Conservation (phyloP, 2,888 invertebrate species). For the Mythimna loreyi region DNA sequence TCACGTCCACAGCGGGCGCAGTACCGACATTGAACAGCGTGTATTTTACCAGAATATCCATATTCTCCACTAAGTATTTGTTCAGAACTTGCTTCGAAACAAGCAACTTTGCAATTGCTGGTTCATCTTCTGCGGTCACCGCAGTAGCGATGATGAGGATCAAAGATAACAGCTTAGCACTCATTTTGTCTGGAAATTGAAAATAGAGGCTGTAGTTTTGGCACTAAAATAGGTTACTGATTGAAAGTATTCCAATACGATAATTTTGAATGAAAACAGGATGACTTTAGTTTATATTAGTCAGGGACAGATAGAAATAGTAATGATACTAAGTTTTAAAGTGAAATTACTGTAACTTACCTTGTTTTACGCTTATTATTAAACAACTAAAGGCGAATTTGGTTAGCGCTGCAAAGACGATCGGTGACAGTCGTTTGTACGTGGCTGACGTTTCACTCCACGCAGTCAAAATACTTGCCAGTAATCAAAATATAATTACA, state of each 20-base stretch:
- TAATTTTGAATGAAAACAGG: slow-evolving; percentile 67
- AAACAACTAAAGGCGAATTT: slow-evolving; percentile 61
- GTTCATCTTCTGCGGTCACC: slow-evolving; percentile 92
- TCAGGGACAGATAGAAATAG: slow-evolving; percentile 3
- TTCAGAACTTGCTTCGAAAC: slow-evolving; percentile 98
- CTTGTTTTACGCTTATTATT: slow-evolving; percentile 66
- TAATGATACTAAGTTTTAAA: slow-evolving; percentile 16
- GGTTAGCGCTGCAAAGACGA: slow-evolving; percentile 56
- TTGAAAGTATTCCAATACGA: slow-evolving; percentile 19
- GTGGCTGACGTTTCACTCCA: slow-evolving; percentile 91
- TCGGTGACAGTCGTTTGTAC: slow-evolving; percentile 81
- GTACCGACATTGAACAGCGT: slow-evolving; percentile 98
- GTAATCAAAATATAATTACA: slow-evolving; percentile 41
- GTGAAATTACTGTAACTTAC: slow-evolving; percentile 59
- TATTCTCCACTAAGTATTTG: slow-evolving; percentile 98
- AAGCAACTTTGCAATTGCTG: slow-evolving; percentile 95
- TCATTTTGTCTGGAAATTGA: slow-evolving; percentile 83
- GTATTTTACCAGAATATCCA: slow-evolving; percentile 99
- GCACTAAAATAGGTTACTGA: slow-evolving; percentile 41
- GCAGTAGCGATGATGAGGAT: slow-evolving; percentile 85
- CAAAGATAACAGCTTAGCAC: slow-evolving; percentile 84
- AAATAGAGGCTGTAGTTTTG: slow-evolving; percentile 51
- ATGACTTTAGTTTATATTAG: neutral
- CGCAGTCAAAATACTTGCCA: slow-evolving; percentile 84
- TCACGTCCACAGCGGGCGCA: slow-evolving; percentile 97